Evolutionary conservation across 2,888 invertebrate genomes (phyloP).

Genomic region (Drosophila parthenogenetica): DNA sequence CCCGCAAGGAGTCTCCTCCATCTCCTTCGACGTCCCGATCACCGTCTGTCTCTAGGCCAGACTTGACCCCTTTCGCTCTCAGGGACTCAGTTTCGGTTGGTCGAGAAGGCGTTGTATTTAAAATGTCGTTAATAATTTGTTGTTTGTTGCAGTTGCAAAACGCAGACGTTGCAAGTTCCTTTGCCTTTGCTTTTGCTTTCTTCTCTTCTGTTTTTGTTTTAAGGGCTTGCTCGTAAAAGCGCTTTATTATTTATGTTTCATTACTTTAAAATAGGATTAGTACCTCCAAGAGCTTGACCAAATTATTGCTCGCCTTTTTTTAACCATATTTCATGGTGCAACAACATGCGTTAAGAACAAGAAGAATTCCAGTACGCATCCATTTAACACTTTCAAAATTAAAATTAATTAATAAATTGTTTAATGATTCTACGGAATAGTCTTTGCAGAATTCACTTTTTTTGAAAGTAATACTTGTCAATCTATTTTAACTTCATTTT

Average conservation of each 20-base stretch:
- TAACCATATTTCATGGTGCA: conserved; percentile 31
- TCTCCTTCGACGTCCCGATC: not conserved
- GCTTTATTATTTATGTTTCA: conserved; percentile 74
- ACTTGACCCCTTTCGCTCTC: conserved; percentile 60
- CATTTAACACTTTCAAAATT: conserved; percentile 55
- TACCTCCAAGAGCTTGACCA: conserved; percentile 52
- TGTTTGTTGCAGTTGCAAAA: conserved; percentile 54
- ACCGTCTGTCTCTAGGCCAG: conserved; percentile 2
- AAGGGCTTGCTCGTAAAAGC: conserved; percentile 69
- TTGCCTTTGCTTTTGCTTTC: conserved; percentile 21
- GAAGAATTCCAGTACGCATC: conserved; percentile 28
- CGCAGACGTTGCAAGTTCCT: conserved; percentile 36
- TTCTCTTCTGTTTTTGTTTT: conserved; percentile 29
- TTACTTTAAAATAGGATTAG: conserved; percentile 72
- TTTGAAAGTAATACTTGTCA: too few relatives aligned
- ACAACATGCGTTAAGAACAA: conserved; percentile 14
- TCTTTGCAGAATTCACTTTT: not conserved
- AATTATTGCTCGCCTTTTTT: conserved; percentile 37
- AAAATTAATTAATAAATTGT: too few relatives aligned
- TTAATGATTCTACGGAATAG: not conserved
- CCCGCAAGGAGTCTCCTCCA: conserved; percentile 16
- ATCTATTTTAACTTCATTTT: too few relatives aligned
- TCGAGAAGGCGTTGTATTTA: conserved; percentile 73
- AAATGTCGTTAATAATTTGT: conserved; percentile 82
- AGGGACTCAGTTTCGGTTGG: conserved; percentile 24